phyloP scores from a whole-genome alignment of 2,797 vertebrate genomes.

The Typhlichthys subterraneus region DNA sequence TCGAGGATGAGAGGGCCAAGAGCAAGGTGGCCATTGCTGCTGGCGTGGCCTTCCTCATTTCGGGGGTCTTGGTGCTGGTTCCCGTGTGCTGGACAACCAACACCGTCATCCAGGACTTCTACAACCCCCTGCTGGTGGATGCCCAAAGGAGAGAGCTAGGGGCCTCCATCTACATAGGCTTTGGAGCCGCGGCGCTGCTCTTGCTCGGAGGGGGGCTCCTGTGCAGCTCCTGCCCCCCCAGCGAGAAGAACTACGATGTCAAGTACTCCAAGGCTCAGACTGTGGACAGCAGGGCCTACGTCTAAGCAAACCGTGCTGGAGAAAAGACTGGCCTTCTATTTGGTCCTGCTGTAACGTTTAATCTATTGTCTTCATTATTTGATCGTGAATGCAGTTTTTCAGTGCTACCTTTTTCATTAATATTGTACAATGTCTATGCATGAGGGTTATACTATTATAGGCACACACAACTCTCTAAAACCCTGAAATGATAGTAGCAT shows the following conservation, averaged over 20 bases:
- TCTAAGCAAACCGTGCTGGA: slow-evolving; percentile 42
- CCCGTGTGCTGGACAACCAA: slow-evolving; percentile 85
- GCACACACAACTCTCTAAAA: no score
- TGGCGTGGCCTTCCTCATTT: slow-evolving; percentile 77
- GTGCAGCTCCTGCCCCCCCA: slow-evolving; percentile 72
- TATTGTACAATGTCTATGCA: no score
- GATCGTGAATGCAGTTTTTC: no score
- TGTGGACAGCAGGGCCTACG: slow-evolving; percentile 56
- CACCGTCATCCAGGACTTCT: slow-evolving; percentile 84
- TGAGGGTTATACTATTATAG: no score
- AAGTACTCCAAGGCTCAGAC: slow-evolving; percentile 66
- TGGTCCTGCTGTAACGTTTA: neutral
- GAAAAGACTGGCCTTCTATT: neutral
- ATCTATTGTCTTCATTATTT: neutral
- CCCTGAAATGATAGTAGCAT: no score
- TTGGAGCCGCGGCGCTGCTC: slow-evolving; percentile 81
- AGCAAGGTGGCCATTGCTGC: slow-evolving; percentile 74
- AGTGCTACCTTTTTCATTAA: no score
- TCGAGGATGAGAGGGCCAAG: slow-evolving; percentile 79
- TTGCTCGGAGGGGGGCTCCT: slow-evolving; percentile 85
- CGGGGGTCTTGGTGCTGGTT: slow-evolving; percentile 79
- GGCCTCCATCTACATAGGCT: slow-evolving; percentile 86
- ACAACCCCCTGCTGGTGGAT: slow-evolving; percentile 79
- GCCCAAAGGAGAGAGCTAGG: slow-evolving; percentile 88
- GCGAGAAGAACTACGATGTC: slow-evolving; percentile 33